These are phyloP conservation scores for Dicaeum eximium DNA, from an alignment of 2,113 vertebrate species.

Conservation along the genomic window DNA sequence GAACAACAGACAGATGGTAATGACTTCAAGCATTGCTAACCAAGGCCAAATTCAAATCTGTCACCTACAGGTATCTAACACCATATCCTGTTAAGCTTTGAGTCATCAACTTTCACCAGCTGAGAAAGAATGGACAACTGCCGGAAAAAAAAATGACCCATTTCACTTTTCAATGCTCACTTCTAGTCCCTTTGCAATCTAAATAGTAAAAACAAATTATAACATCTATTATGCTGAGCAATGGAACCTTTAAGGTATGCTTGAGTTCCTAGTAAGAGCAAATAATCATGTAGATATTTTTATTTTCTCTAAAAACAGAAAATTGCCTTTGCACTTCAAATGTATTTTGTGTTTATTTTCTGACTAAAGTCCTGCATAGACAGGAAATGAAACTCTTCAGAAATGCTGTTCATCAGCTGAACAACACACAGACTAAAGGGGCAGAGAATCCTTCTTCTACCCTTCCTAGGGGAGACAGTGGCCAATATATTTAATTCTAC, in stretches of 20 bases:
- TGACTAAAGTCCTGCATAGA: not conserved
- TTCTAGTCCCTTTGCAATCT: not conserved
- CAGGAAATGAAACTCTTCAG: not conserved
- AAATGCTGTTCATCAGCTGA: not conserved
- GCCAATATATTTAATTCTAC: not conserved
- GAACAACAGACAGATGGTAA: conserved; percentile 62
- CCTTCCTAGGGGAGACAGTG: not conserved
- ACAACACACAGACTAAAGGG: not conserved
- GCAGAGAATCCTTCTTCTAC: not conserved
- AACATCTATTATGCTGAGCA: not conserved
- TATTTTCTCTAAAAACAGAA: not conserved
- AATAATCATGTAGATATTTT: not conserved
- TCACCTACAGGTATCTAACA: conserved; percentile 57
- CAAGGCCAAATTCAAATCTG: conserved; percentile 41
- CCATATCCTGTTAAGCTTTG: conserved; percentile 52
- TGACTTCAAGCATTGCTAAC: conserved; percentile 61
- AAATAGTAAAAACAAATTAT: not conserved
- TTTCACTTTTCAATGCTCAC: not conserved
- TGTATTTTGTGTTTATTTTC: not conserved
- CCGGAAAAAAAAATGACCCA: not conserved
- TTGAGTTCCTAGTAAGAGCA: not conserved
- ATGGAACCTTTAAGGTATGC: not conserved
- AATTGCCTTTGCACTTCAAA: not conserved
- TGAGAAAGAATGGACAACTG: conserved; percentile 45
- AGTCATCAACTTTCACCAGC: conserved; percentile 50